Percentiles rank a stretch among this genome's conserved stretches.
phyloP scores from a whole-genome alignment of 2,888 invertebrate genomes.

The Thereva nobilitata region DNA sequence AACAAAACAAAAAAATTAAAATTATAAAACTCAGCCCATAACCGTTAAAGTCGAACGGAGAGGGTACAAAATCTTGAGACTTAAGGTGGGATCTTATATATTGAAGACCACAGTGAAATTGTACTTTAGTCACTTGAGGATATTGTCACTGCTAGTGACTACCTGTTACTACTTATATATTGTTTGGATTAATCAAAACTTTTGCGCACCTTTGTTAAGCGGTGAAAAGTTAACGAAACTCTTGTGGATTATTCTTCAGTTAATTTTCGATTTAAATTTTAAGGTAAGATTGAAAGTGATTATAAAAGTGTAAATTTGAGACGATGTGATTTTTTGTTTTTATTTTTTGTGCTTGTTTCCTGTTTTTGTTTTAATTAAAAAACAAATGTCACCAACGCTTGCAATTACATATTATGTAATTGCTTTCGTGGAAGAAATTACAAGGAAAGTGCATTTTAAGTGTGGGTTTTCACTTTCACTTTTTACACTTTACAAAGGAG shows the following conservation, averaged over 20 bases:
- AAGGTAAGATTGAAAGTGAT: conserved; percentile 8
- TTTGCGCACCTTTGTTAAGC: neutral
- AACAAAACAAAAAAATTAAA: conserved; percentile 1
- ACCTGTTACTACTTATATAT: conserved; percentile 10
- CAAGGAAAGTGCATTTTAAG: no score
- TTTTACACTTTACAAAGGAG: no score
- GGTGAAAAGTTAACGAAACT: conserved; percentile 9
- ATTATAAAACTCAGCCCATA: neutral
- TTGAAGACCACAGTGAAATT: conserved; percentile 29
- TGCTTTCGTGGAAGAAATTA: no score
- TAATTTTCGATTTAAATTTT: conserved; percentile 17
- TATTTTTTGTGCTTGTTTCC: no score
- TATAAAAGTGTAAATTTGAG: conserved; percentile 29
- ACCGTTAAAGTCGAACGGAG: neutral
- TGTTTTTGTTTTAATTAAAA: no score
- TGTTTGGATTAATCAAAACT: conserved; percentile 10
- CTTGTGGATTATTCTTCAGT: conserved; percentile 28
- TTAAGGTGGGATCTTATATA: conserved; percentile 38
- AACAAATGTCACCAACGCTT: no score
- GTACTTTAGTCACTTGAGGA: conserved; percentile 24
- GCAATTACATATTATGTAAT: no score
- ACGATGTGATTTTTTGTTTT: no score
- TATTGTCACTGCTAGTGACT: conserved; percentile 9
- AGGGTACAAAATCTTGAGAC: conserved; percentile 14
- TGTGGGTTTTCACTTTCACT: no score